These are phyloP conservation scores for Amphiprion percula DNA, from an alignment of 2,113 vertebrate species.

Conservation along the genomic window DNA sequence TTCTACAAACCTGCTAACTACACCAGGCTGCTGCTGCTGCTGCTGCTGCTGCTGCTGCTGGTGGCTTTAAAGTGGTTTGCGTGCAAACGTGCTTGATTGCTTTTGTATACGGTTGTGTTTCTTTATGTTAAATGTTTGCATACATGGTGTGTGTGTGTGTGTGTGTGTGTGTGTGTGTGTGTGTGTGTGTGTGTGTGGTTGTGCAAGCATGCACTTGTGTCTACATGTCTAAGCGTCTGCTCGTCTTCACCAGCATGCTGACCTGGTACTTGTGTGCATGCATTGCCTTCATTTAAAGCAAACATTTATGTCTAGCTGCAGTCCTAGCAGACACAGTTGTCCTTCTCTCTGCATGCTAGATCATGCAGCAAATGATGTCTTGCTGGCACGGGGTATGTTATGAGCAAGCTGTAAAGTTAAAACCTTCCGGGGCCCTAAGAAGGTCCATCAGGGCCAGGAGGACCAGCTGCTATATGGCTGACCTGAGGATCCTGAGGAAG, in stretches of 20 bases:
- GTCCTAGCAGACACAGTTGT: not conserved
- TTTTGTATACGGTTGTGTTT: conserved; percentile 37
- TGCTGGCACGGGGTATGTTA: conserved; percentile 21
- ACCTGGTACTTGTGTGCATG: conserved; percentile 19
- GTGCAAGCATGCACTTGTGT: conserved; percentile 22
- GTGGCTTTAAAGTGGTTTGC: conserved; percentile 44
- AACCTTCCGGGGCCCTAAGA: conserved; percentile 14
- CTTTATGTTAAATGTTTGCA: conserved; percentile 11
- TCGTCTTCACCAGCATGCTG: conserved; percentile 59
- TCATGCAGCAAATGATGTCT: conserved; percentile 48
- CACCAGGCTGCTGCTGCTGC: conserved; percentile 52
- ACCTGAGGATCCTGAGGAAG: conserved; percentile 62
- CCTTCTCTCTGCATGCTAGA: conserved; percentile 23
- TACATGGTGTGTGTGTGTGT: not conserved
- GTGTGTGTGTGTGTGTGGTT: not conserved
- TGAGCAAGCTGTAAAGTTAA: conserved; percentile 50
- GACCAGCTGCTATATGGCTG: conserved; percentile 58
- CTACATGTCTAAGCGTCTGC: conserved; percentile 17
- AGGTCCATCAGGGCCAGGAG: conserved; percentile 31
- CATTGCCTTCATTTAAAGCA: conserved; percentile 45
- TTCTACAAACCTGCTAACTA: conserved; percentile 72
- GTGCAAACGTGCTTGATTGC: conserved; percentile 63
- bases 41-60: conserved; percentile 19
- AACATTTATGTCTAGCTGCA: conserved; percentile 51
- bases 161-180: not conserved